A percentile compares a stretch with the other conserved stretches of the same genome.
phyloP scores from a whole-genome alignment of 2,797 vertebrate species.

The Botia kubotai region DNA sequence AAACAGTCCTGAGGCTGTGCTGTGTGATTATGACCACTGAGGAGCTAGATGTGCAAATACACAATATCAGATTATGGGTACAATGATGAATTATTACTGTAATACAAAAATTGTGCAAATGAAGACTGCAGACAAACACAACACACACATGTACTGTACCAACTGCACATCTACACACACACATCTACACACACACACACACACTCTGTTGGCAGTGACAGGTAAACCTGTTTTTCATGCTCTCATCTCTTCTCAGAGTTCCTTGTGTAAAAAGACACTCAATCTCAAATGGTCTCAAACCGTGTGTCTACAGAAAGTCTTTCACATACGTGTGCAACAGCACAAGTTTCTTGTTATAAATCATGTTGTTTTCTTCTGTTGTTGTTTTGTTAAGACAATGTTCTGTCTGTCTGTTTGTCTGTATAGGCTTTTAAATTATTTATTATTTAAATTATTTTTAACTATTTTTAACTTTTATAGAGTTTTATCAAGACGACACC shows the following conservation, averaged over 20 bases:
- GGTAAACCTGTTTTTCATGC: constrained; percentile 56
- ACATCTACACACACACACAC: constrained; percentile 24
- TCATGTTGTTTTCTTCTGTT: neutral
- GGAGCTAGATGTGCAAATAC: constrained; percentile 49
- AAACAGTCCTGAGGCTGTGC: constrained; percentile 47
- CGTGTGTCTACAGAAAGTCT: constrained; percentile 37
- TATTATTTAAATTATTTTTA: too few species aligned
- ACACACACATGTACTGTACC: neutral
- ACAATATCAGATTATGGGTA: neutral
- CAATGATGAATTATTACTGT: neutral
- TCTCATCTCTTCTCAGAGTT: constrained; percentile 53
- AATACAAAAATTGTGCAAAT: constrained; percentile 12
- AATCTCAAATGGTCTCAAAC: constrained; percentile 53
- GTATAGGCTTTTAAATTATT: neutral
- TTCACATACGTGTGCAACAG: constrained; percentile 4
- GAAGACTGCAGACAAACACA: neutral
- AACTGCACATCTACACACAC: constrained; percentile 4
- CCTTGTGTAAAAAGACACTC: constrained; percentile 52
- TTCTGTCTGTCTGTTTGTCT: neutral
- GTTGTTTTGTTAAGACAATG: neutral
- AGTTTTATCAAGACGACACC: neutral
- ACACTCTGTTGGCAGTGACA: constrained; percentile 36
- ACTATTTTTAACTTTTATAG: neutral
- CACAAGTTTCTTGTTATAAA: constrained; percentile 9
- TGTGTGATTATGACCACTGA: constrained; percentile 47